Conservation (phyloP, 2,888 invertebrate genomes). For the Patella pellucida region DNA sequence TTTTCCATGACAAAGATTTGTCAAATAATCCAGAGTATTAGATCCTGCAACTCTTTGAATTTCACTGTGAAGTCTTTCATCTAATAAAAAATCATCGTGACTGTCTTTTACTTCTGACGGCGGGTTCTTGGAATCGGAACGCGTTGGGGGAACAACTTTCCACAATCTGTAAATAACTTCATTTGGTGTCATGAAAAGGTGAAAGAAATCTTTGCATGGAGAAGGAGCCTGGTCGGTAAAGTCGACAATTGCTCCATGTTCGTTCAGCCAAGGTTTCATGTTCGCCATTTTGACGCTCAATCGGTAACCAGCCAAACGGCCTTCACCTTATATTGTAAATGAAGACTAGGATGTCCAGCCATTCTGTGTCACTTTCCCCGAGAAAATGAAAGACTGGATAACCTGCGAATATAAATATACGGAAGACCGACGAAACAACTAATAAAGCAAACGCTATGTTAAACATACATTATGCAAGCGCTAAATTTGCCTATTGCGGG, state of each 20-base stretch:
- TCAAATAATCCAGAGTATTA: slow-evolving; percentile 54
- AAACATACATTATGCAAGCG: too few relatives aligned
- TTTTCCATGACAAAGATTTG: slow-evolving; percentile 52
- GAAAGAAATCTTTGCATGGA: slow-evolving; percentile 65
- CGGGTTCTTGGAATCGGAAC: slow-evolving; percentile 52
- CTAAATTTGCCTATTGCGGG: too few relatives aligned
- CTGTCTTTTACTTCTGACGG: slow-evolving; percentile 53
- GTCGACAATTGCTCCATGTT: slow-evolving; percentile 51
- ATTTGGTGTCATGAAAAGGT: slow-evolving; percentile 54
- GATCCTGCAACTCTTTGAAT: slow-evolving; percentile 61
- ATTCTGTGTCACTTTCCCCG: background rate
- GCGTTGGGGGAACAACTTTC: slow-evolving; percentile 65
- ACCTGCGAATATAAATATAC: too few relatives aligned
- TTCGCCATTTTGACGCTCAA: slow-evolving; percentile 49
- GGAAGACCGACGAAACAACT: too few relatives aligned
- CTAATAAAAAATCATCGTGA: slow-evolving; percentile 63
- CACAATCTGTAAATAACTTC: slow-evolving; percentile 63
- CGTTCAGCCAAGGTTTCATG: slow-evolving; percentile 42
- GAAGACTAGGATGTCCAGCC: background rate
- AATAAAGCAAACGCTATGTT: too few relatives aligned
- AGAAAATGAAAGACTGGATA: too few relatives aligned
- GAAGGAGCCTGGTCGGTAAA: slow-evolving; percentile 46
- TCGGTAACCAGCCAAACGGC: slow-evolving; percentile 37
- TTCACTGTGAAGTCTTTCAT: slow-evolving; percentile 64
- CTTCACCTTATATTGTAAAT: slow-evolving; percentile 14